Conservation (phyloP, 92 coral and sea anemone genomes). For the Palythoa caribaeorum region DNA sequence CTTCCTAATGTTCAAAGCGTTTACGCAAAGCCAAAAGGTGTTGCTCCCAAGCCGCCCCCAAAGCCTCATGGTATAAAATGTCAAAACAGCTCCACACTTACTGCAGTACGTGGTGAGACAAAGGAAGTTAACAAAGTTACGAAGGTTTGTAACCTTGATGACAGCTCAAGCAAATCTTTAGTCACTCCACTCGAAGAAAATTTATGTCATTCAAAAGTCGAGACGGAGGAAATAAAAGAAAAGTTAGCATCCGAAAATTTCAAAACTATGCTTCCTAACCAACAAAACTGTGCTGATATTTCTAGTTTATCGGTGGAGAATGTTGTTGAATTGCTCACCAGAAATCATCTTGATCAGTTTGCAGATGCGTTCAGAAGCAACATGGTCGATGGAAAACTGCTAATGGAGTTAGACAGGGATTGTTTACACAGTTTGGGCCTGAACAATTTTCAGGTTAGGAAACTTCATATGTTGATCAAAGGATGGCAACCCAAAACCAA, state of each 20-base stretch:
- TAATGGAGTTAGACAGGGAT: not conserved
- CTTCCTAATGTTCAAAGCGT: not conserved
- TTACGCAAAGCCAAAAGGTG: too few species aligned
- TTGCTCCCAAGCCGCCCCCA: not conserved
- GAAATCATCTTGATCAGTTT: not conserved
- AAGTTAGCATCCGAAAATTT: not conserved
- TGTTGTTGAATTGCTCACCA: not conserved
- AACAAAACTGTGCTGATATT: not conserved
- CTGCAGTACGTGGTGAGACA: too few species aligned
- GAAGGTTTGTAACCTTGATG: not conserved
- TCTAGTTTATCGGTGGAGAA: not conserved
- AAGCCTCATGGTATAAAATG: not conserved
- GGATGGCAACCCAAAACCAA: constrained; percentile 1
- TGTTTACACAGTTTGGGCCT: not conserved
- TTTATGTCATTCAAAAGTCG: not conserved
- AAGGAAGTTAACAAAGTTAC: not conserved
- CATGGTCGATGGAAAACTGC: not conserved
- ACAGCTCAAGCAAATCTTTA: not conserved
- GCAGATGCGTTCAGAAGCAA: not conserved
- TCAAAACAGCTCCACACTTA: too few species aligned
- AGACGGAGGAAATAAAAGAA: not conserved
- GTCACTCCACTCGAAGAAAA: not conserved
- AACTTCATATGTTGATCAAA: not conserved
- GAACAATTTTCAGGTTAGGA: not conserved
- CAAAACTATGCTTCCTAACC: not conserved